phyloP scores from a whole-genome alignment of 2,113 vertebrate genomes.

The Heterochromis multidens region DNA sequence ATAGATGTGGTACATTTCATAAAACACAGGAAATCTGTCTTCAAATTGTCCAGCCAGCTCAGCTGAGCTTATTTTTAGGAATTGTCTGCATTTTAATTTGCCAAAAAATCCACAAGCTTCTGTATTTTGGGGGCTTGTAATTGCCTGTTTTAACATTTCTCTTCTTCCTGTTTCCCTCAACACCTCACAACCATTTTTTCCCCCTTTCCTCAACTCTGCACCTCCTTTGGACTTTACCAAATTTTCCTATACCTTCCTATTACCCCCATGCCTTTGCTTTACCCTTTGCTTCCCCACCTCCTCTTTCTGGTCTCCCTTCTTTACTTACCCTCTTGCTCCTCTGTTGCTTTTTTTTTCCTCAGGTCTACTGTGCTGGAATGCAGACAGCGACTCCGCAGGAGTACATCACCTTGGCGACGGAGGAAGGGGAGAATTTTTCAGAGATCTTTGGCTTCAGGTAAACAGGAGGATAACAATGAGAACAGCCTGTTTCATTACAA shows the following conservation, averaged over 20 bases:
- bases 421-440: constrained; percentile 92
- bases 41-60: background rate
- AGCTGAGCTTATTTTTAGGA: background rate
- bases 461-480: constrained; percentile 17
- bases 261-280: background rate
- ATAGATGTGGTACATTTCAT: too few relatives aligned
- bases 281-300: background rate
- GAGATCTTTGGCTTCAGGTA: constrained; percentile 97
- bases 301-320: background rate
- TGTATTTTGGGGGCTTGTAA: background rate
- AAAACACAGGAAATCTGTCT: background rate
- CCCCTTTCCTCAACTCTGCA: background rate
- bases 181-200: background rate
- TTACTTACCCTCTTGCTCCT: background rate
- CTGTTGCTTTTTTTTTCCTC: constrained; percentile 6
- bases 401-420: constrained; percentile 84
- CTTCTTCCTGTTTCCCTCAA: background rate
- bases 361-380: constrained; percentile 95
- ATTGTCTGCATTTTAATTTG: background rate
- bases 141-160: background rate
- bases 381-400: constrained; percentile 87
- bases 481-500: constrained; percentile 4
- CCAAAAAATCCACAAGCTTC: background rate
- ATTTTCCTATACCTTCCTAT: background rate
- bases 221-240: background rate